phyloP scores from a whole-genome alignment of 2,113 vertebrate species.

The Onychostruthus taczanowskii region DNA sequence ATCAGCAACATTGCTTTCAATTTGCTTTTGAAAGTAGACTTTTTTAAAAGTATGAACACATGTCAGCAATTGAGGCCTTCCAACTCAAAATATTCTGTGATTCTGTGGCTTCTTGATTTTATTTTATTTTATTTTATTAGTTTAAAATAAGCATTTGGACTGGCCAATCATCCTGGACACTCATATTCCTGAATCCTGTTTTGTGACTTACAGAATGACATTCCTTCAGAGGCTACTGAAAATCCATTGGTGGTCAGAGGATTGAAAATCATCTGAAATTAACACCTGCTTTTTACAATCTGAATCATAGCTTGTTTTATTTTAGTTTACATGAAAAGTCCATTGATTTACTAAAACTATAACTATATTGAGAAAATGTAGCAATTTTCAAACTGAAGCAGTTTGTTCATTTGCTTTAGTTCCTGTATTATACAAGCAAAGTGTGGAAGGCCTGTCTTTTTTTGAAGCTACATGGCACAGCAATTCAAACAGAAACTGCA shows the following conservation, averaged over 20 bases:
- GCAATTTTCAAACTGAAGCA: not conserved
- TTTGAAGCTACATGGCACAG: not conserved
- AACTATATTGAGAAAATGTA: not conserved
- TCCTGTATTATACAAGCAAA: not conserved
- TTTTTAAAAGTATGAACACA: not conserved
- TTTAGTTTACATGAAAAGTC: not conserved
- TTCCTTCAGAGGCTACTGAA: not conserved
- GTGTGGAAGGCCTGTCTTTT: not conserved
- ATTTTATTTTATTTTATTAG: not conserved
- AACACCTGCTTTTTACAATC: not conserved
- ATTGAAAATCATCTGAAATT: not conserved
- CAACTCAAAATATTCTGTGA: not conserved
- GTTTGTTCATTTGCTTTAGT: not conserved
- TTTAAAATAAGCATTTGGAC: not conserved
- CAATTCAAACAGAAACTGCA: not conserved
- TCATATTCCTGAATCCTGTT: not conserved
- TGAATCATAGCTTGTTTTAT: not conserved
- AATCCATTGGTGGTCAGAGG: not conserved
- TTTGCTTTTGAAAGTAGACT: not conserved
- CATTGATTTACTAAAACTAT: not conserved
- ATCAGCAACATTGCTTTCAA: not conserved
- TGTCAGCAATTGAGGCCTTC: not conserved
- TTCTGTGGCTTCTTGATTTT: not conserved
- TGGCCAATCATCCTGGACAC: not conserved
- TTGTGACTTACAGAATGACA: not conserved